Evolutionary conservation across 2,797 vertebrate genomes (phyloP).

Genomic region (Catharus ustulatus): DNA sequence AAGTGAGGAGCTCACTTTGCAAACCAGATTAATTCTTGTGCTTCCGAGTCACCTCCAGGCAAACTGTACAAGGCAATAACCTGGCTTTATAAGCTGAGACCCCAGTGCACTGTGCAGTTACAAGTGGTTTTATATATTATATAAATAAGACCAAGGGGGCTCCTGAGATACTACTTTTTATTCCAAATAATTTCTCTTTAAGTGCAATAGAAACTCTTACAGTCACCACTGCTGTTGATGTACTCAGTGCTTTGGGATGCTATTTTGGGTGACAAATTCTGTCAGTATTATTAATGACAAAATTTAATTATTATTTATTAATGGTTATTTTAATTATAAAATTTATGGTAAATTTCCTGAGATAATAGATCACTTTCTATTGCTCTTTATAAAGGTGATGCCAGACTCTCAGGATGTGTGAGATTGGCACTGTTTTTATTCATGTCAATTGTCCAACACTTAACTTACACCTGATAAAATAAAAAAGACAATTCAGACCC

Average conservation of each 20-base stretch:
- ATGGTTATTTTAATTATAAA: neutral
- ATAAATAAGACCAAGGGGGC: neutral
- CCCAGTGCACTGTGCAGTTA: slow-evolving; percentile 10
- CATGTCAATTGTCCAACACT: neutral
- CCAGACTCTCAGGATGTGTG: neutral
- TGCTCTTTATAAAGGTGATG: neutral
- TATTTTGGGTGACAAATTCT: slow-evolving; percentile 61
- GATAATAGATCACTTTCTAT: neutral
- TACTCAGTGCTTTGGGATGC: slow-evolving; percentile 9
- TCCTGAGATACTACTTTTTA: neutral
- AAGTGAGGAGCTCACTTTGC: slow-evolving; percentile 12
- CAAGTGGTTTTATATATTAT: neutral
- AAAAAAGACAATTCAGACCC: neutral
- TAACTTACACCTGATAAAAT: neutral
- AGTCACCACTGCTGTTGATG: slow-evolving; percentile 10
- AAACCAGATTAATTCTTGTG: slow-evolving; percentile 3
- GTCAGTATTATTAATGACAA: slow-evolving; percentile 9
- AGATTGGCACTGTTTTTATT: neutral
- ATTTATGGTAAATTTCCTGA: neutral
- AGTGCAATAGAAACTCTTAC: slow-evolving; percentile 20
- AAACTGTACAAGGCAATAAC: slow-evolving; percentile 45
- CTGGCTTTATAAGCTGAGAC: slow-evolving; percentile 34
- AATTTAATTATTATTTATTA: neutral
- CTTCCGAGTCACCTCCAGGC: slow-evolving; percentile 10
- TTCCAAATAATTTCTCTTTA: slow-evolving; percentile 15